A percentile compares a stretch with the other conserved stretches of the same genome.
Conservation (phyloP, 2,797 vertebrate genomes). For the Hemitrygon akajei region DNA sequence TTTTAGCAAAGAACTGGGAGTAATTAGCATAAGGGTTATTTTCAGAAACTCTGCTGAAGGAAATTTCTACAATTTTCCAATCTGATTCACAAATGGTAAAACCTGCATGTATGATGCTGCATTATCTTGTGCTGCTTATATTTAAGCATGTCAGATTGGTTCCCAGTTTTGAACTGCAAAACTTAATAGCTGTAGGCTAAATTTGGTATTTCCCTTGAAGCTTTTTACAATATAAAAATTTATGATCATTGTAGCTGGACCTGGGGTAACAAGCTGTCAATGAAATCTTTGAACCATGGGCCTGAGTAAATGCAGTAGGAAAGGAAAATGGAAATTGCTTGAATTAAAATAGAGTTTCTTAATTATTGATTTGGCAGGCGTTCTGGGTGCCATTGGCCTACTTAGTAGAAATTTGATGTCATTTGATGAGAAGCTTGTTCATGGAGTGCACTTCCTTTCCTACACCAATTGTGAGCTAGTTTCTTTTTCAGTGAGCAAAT, state of each 20-base stretch:
- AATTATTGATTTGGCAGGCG: background rate
- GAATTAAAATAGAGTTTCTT: background rate
- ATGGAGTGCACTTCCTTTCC: background rate
- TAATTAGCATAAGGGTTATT: background rate
- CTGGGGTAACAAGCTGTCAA: background rate
- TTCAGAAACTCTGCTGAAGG: background rate
- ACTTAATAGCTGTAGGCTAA: background rate
- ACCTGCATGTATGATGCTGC: background rate
- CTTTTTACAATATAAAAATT: background rate
- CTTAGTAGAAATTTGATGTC: background rate
- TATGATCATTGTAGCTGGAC: background rate
- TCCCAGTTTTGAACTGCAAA: background rate
- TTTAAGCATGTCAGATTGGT: background rate
- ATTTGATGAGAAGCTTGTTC: conserved; percentile 1
- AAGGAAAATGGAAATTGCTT: background rate
- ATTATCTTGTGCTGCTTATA: background rate
- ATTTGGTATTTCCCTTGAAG: background rate
- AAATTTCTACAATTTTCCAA: background rate
- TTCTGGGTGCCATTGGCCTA: background rate
- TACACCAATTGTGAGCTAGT: background rate
- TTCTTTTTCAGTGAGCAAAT: background rate
- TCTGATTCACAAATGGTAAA: background rate
- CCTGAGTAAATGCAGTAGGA: background rate
- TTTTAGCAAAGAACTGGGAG: background rate
- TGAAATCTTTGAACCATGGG: background rate